phyloP scores from a whole-genome alignment of 2,888 invertebrate species.

The Chloroclystis v-ata region DNA sequence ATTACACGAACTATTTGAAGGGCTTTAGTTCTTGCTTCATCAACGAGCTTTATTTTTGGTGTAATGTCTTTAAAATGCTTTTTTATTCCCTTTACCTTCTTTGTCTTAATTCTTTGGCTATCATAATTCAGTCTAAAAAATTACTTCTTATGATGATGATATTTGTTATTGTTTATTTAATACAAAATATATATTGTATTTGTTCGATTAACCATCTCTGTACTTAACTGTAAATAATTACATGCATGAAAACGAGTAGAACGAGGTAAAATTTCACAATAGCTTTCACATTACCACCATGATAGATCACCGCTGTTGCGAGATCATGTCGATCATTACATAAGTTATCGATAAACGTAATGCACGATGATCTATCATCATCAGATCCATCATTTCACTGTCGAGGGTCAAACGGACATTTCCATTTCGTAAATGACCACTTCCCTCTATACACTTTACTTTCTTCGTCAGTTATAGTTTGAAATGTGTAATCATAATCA shows the following conservation, averaged over 20 bases:
- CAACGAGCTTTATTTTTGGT: slow-evolving; percentile 6
- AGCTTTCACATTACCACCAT: slow-evolving; percentile 20
- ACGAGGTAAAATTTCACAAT: slow-evolving; percentile 16
- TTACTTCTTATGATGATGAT: no score
- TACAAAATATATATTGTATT: no score
- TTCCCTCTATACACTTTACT: neutral
- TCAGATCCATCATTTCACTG: slow-evolving; percentile 26
- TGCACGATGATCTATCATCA: slow-evolving; percentile 37
- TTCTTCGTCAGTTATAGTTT: slow-evolving; percentile 3
- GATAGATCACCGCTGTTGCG: slow-evolving; percentile 39
- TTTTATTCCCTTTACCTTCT: no score
- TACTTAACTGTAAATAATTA: neutral
- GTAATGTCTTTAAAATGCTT: slow-evolving; percentile 7
- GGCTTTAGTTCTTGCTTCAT: slow-evolving; percentile 26
- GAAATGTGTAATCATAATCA: neutral
- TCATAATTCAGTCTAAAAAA: no score
- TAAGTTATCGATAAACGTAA: slow-evolving; percentile 26
- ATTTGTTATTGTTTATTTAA: no score
- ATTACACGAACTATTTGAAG: slow-evolving; percentile 37
- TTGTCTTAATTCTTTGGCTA: no score
- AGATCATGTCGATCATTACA: slow-evolving; percentile 38
- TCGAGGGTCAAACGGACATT: slow-evolving; percentile 32
- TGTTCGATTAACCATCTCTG: no score
- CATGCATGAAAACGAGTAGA: neutral
- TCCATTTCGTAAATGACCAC: slow-evolving; percentile 12